These are phyloP conservation scores for Anas platyrhynchos DNA, from an alignment of 2,113 vertebrate species.

Conservation along the genomic window DNA sequence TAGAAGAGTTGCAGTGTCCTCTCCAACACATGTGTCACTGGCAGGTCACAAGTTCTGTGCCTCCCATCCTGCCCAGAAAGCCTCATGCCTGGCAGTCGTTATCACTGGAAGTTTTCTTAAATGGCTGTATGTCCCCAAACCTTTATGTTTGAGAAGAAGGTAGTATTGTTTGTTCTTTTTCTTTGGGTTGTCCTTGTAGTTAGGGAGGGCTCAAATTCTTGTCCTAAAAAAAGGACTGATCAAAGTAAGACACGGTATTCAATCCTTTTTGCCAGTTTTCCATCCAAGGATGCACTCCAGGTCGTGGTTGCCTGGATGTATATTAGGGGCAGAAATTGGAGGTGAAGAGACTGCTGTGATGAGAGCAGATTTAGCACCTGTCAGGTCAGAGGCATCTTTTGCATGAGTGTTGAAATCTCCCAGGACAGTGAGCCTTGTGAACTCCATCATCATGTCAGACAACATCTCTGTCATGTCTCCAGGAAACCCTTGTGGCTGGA, in stretches of 20 bases:
- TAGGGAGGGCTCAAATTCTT: not conserved
- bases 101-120: not conserved
- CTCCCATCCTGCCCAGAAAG: not conserved
- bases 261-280: not conserved
- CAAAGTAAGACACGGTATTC: not conserved
- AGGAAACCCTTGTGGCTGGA: conserved; percentile 5
- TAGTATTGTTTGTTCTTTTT: not conserved
- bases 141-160: not conserved
- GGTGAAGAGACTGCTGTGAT: not conserved
- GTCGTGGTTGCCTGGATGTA: not conserved
- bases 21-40: fast-evolving
- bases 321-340: not conserved
- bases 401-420: conserved; percentile 4
- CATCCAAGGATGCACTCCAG: not conserved
- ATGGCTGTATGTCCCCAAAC: not conserved
- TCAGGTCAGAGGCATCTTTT: conserved; percentile 11
- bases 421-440: conserved; percentile 19
- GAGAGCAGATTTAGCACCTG: conserved; percentile 41
- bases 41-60: not conserved
- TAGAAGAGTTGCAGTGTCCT: not conserved
- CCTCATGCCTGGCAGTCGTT: not conserved
- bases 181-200: not conserved
- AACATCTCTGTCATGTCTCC: conserved; percentile 5
- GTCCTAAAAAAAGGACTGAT: not conserved
- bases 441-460: conserved; percentile 6